Evolutionary conservation across 2,888 invertebrate species (phyloP), one percentile per base, ranked within the genome.

Genomic region (Pachymerium ferrugineum): DNA sequence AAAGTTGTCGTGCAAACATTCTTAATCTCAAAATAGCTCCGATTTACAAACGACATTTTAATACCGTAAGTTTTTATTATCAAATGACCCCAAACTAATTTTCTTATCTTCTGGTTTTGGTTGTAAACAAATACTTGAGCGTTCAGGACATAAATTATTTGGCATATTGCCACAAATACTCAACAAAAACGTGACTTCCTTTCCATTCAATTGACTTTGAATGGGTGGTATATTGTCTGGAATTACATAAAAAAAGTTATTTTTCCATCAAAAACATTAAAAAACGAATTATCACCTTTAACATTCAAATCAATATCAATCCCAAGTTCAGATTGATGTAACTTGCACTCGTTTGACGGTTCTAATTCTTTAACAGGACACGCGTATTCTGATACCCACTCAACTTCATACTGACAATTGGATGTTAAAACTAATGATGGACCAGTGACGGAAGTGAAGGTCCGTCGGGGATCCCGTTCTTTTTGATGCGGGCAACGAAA

Each of bases 391-490:
- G 70, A 42, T 16, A 69, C 33, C 75, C 75, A 75, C 31, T 75
- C 73, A 8, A 75, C 33, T 70, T 75, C 29, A 22, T 73, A 75
- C 19, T 75, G 19, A 69, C 75, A 75, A 22, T 75, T 54, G 28
- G 25, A 74, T 14, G 33, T 71, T 62, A 29, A 16, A 19, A 22
- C 8, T 8, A 47, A 8, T 2, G 19, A 4, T n/a, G 47, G 47
- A 16, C 47, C 16, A 16, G 47, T 47, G 16, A 47, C 47, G 8
- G 47, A 16, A 2, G 47, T 14, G n/a, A 47, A 47, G 5, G 47
- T 47, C 22, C n/a, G 16, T 3, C 47, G 47, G 3, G 19, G 19
- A 47, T 28, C 30, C n/a, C 68, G 68, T 3, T 22, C 16, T 28
- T 14, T 68, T 10, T 68, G 22, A 19, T 68, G 68, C 6, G 68